A percentile compares a stretch with the other conserved stretches of the same genome.
Conservation (phyloP, 2,113 vertebrate genomes). For the Semnornis frantzii region DNA sequence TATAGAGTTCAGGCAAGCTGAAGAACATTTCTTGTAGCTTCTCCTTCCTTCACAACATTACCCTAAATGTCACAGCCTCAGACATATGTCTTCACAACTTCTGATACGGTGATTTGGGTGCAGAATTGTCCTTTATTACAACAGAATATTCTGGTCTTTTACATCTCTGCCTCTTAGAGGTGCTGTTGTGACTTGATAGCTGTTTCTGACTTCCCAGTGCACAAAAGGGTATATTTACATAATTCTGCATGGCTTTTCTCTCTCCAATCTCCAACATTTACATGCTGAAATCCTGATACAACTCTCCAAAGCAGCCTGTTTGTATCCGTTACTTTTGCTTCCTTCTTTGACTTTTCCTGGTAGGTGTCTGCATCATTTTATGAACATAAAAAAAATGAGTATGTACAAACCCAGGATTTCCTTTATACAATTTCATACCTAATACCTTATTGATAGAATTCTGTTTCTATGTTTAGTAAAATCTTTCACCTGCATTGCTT, state of each 20-base stretch:
- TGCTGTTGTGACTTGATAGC: neutral
- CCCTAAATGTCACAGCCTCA: neutral
- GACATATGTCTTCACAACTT: neutral
- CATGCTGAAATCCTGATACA: neutral
- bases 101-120: neutral
- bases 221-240: neutral
- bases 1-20: neutral
- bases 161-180: neutral
- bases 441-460: neutral
- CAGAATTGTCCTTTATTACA: neutral
- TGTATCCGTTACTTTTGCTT: neutral
- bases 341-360: neutral
- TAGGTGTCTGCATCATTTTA: neutral
- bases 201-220: neutral
- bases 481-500: neutral
- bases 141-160: neutral
- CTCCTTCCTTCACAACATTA: neutral
- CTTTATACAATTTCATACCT: neutral
- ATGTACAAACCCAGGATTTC: neutral
- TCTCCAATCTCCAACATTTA: neutral
- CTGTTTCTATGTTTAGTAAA: neutral
- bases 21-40: neutral
- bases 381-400: neutral
- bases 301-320: neutral
- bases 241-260: neutral